A percentile compares a stretch with the other conserved stretches of the same genome.
Evolutionary conservation across 2,797 vertebrate genomes (phyloP).

Genomic region (Pitangus sulphuratus): DNA sequence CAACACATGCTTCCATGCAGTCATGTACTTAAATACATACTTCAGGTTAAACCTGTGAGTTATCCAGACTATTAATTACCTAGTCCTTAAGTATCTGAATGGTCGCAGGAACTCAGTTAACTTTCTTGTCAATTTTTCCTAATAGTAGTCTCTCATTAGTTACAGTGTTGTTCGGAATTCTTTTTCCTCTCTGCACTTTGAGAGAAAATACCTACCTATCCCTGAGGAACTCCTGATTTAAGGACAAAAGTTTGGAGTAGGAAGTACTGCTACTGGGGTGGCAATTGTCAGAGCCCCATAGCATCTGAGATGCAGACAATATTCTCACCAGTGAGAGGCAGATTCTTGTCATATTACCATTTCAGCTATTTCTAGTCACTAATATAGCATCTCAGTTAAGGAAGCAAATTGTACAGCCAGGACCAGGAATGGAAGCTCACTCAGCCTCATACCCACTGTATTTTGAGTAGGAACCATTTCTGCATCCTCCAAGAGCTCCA

Average conservation of each 20-base stretch:
- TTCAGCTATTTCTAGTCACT: not conserved
- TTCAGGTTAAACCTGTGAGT: not conserved
- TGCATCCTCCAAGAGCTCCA: not conserved
- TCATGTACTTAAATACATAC: not conserved
- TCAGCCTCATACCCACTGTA: not conserved
- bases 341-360: not conserved
- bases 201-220: not conserved
- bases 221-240: not conserved
- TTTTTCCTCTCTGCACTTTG: not conserved
- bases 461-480: not conserved
- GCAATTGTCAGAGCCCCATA: not conserved
- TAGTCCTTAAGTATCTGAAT: not conserved
- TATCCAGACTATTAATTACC: not conserved
- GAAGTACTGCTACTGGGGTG: not conserved
- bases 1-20: not conserved
- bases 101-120: not conserved
- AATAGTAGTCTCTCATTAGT: not conserved
- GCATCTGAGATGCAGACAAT: fast-evolving
- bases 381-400: not conserved
- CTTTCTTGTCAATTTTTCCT: not conserved
- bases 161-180: not conserved
- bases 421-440: not conserved
- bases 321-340: not conserved
- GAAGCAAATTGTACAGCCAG: not conserved
- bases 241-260: not conserved